Conservation (phyloP, 2,888 invertebrate genomes). For the Amblyjoppa fuscipennis region DNA sequence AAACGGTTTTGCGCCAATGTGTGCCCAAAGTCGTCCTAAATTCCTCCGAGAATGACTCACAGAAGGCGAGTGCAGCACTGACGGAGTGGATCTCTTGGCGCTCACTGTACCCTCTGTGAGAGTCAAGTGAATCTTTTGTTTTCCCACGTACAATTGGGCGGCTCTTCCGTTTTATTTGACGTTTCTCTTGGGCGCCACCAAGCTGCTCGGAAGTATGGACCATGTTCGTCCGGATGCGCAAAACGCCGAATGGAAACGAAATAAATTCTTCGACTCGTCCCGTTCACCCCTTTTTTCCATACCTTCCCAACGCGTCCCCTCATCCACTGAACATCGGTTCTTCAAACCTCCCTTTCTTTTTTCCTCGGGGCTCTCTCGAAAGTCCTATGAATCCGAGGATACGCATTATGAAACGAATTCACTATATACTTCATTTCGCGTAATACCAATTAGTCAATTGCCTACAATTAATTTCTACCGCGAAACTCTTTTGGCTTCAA, state of each 20-base stretch:
- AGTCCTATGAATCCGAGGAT: constrained; percentile 9
- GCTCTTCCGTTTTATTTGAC: constrained; percentile 58
- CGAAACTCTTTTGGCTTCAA: constrained; percentile 10
- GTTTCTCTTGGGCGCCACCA: constrained; percentile 40
- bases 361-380: constrained; percentile 9
- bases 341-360: neutral
- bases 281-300: constrained; percentile 19
- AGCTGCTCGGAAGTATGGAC: constrained; percentile 37
- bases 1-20: constrained; percentile 56
- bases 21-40: constrained; percentile 44
- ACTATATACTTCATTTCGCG: constrained; percentile 9
- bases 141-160: constrained; percentile 63
- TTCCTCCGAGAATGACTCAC: constrained; percentile 30
- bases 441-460: constrained; percentile 60
- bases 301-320: neutral
- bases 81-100: constrained; percentile 46
- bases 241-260: constrained; percentile 36
- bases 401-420: constrained; percentile 26
- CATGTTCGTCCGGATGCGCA: constrained; percentile 52
- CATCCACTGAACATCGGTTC: neutral
- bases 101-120: constrained; percentile 44
- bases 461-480: constrained; percentile 6
- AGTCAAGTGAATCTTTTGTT: constrained; percentile 69
- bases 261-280: constrained; percentile 55
- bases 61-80: constrained; percentile 14